Percentiles rank a stretch among this genome's conserved stretches.
Conservation (phyloP, 2,888 invertebrate genomes). For the Nomada fabriciana region DNA sequence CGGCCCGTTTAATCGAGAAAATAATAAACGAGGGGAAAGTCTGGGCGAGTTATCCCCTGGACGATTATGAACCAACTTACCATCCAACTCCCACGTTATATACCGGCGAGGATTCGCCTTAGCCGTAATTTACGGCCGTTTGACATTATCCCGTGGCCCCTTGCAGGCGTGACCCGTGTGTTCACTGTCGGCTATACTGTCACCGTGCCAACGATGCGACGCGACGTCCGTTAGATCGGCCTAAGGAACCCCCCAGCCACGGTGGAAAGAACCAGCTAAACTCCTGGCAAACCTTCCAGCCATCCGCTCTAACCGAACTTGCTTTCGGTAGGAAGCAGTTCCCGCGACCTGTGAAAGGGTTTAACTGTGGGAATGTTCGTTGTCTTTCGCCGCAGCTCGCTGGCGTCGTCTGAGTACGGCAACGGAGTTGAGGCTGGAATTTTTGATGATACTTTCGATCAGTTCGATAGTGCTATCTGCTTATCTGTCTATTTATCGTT, state of each 20-base stretch:
- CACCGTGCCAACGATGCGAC: conserved; percentile 51
- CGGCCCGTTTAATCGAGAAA: conserved; percentile 71
- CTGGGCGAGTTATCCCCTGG: conserved; percentile 65
- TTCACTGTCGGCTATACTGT: conserved; percentile 55
- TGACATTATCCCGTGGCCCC: conserved; percentile 79
- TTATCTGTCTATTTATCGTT: no score
- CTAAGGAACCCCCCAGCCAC: conserved; percentile 39
- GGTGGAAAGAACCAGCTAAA: conserved; percentile 27
- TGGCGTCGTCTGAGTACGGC: background rate
- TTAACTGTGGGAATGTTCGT: conserved; percentile 26
- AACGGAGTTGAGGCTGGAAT: background rate
- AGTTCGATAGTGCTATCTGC: no score
- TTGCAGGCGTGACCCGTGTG: conserved; percentile 77
- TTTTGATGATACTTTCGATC: background rate
- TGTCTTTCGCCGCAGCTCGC: background rate
- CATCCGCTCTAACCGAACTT: background rate
- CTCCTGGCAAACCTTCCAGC: conserved; percentile 12
- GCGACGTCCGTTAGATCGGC: conserved; percentile 52
- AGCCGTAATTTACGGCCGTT: conserved; percentile 79
- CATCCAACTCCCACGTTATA: conserved; percentile 79
- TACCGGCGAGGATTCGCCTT: conserved; percentile 70
- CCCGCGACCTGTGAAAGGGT: background rate
- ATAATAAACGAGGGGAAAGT: conserved; percentile 79
- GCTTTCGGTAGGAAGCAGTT: conserved; percentile 9
- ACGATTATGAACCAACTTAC: conserved; percentile 63